Conservation (phyloP, 2,888 invertebrate genomes). For the Standfussiana lucernea region DNA sequence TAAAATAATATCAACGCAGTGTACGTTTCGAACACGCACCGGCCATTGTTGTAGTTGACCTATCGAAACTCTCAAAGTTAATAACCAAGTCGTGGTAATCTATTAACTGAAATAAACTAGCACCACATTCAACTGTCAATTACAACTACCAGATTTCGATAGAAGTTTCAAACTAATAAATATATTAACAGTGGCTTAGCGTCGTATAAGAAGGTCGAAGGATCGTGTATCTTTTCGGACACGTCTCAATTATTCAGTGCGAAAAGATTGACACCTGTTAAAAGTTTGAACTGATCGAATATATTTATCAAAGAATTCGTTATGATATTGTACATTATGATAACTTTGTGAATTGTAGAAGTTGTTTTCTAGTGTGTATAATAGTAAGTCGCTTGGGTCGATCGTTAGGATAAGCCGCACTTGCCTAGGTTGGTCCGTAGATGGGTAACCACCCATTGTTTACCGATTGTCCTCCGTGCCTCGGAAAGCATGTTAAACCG, state of each 20-base stretch:
- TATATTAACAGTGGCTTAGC: constrained; percentile 67
- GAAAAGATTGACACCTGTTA: constrained; percentile 71
- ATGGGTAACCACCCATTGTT: not conserved
- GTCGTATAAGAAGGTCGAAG: constrained; percentile 65
- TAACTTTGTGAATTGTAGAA: constrained; percentile 25
- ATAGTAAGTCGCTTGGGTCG: not conserved
- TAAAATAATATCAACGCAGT: not conserved
- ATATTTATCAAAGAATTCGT: constrained; percentile 54
- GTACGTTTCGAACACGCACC: not conserved
- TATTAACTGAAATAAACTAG: constrained; percentile 43
- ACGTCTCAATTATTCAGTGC: constrained; percentile 72
- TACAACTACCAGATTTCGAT: constrained; percentile 71
- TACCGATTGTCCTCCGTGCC: not conserved
- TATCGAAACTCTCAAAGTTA: constrained; percentile 36
- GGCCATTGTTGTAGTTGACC: not conserved
- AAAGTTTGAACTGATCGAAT: constrained; percentile 67
- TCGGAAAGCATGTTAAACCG: not conserved
- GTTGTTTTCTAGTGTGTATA: no score
- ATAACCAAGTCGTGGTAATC: constrained; percentile 35
- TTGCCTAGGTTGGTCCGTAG: not conserved
- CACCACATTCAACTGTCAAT: constrained; percentile 73
- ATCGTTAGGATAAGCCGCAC: not conserved
- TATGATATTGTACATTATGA: constrained; percentile 21
- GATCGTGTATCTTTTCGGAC: constrained; percentile 67
- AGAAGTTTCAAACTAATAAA: constrained; percentile 72